These are phyloP conservation scores for Tragulus kanchil DNA, from an alignment of 2,113 vertebrate species.

Conservation along the genomic window DNA sequence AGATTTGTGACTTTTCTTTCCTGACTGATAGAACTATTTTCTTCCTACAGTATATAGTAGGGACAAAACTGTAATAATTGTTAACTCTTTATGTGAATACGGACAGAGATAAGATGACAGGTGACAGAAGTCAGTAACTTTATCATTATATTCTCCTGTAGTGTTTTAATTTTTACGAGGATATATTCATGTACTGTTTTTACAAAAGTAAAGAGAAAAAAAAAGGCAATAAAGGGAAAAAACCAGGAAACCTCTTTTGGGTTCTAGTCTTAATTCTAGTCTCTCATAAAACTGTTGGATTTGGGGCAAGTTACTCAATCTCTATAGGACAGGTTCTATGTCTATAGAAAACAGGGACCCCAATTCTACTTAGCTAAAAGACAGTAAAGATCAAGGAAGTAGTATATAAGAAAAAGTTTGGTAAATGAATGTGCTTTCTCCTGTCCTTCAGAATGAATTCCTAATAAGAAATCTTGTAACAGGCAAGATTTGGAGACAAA, in stretches of 20 bases:
- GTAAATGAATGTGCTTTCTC: conserved; percentile 36
- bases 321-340: neutral
- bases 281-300: conserved; percentile 5
- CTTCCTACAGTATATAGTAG: neutral
- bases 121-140: conserved; percentile 33
- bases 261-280: conserved; percentile 40
- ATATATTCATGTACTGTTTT: conserved; percentile 21
- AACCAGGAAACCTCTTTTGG: neutral
- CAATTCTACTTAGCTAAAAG: neutral
- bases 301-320: conserved; percentile 16
- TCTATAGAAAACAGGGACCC: neutral
- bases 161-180: conserved; percentile 46
- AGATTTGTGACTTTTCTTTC: conserved; percentile 12
- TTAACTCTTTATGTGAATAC: neutral
- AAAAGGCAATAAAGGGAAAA: conserved; percentile 28
- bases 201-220: too few species aligned
- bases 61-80: neutral
- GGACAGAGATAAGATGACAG: neutral
- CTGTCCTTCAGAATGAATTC: conserved; percentile 23
- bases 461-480: neutral
- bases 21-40: conserved; percentile 21
- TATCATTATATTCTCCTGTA: neutral
- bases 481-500: conserved; percentile 46
- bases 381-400: neutral
- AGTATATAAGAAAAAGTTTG: conserved; percentile 12